A percentile compares a stretch with the other conserved stretches of the same genome.
phyloP scores from a whole-genome alignment of 2,888 invertebrate species.

The Danaus chrysippus region DNA sequence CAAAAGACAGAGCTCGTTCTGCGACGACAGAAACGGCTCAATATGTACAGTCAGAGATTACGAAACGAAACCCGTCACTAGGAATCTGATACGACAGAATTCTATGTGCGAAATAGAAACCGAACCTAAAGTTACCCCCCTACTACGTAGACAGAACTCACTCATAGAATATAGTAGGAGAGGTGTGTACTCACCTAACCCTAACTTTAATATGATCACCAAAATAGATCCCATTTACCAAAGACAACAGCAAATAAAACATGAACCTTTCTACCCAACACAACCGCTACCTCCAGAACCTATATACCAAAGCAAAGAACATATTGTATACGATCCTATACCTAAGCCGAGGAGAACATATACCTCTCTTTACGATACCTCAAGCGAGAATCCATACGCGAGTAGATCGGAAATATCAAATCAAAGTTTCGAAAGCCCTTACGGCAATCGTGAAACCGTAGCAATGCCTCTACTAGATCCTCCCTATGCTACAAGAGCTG shows the following conservation, averaged over 20 bases:
- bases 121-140: constrained; percentile 76
- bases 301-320: constrained; percentile 74
- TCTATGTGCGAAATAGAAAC: constrained; percentile 77
- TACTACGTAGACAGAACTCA: constrained; percentile 75
- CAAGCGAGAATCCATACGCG: constrained; percentile 66
- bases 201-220: constrained; percentile 76
- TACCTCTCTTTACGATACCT: constrained; percentile 69
- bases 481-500: constrained; percentile 54
- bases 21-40: constrained; percentile 70
- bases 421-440: constrained; percentile 69
- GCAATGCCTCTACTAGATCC: constrained; percentile 66
- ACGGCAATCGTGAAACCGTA: constrained; percentile 62
- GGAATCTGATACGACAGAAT: constrained; percentile 65
- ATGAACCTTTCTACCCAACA: constrained; percentile 73
- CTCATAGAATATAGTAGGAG: constrained; percentile 74
- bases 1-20: constrained; percentile 74
- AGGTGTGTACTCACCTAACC: constrained; percentile 69
- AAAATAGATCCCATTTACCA: constrained; percentile 79
- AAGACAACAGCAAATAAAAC: constrained; percentile 73
- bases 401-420: constrained; percentile 66
- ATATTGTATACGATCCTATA: constrained; percentile 71
- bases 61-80: constrained; percentile 65
- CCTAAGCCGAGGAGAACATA: constrained; percentile 75
- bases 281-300: constrained; percentile 77
- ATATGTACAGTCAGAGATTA: constrained; percentile 71